These are phyloP conservation scores for Nomada hirtipes DNA, from an alignment of 2,888 invertebrate species.

Conservation along the genomic window DNA sequence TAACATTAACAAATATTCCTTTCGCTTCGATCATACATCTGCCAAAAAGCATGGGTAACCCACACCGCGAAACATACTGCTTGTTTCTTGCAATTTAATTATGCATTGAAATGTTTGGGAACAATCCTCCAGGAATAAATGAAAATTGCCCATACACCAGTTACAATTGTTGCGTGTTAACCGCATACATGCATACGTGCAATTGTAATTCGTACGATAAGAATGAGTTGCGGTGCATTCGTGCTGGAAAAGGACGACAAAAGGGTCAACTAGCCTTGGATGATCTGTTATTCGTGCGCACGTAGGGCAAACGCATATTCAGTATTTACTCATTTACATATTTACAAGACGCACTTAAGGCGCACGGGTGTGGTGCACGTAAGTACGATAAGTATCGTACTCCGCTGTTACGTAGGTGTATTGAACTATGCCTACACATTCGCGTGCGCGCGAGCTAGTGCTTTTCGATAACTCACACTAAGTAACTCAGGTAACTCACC, in stretches of 20 bases:
- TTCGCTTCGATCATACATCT: no score
- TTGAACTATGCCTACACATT: slow-evolving; percentile 13
- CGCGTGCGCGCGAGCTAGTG: slow-evolving; percentile 2
- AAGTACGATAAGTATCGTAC: slow-evolving; percentile 53
- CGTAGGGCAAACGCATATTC: slow-evolving; percentile 32
- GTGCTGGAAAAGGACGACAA: slow-evolving; percentile 49
- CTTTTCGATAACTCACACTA: slow-evolving; percentile 34
- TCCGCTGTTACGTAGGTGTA: slow-evolving; percentile 55
- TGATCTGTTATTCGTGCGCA: slow-evolving; percentile 46
- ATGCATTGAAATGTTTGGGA: not conserved
- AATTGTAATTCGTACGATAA: slow-evolving; percentile 34
- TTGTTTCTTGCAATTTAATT: not conserved
- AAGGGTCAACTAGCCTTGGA: slow-evolving; percentile 35
- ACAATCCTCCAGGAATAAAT: not conserved
- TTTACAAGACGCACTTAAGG: slow-evolving; percentile 52
- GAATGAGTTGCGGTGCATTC: slow-evolving; percentile 54
- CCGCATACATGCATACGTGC: not conserved
- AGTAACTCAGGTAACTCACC: not conserved
- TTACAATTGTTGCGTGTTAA: slow-evolving; percentile 1
- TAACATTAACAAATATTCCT: no score
- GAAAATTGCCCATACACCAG: not conserved
- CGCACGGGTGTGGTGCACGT: slow-evolving; percentile 47
- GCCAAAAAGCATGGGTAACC: no score
- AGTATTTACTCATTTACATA: slow-evolving; percentile 57
- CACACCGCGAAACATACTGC: not conserved